phyloP scores from a whole-genome alignment of 2,888 invertebrate genomes.

The Gibbula magus region DNA sequence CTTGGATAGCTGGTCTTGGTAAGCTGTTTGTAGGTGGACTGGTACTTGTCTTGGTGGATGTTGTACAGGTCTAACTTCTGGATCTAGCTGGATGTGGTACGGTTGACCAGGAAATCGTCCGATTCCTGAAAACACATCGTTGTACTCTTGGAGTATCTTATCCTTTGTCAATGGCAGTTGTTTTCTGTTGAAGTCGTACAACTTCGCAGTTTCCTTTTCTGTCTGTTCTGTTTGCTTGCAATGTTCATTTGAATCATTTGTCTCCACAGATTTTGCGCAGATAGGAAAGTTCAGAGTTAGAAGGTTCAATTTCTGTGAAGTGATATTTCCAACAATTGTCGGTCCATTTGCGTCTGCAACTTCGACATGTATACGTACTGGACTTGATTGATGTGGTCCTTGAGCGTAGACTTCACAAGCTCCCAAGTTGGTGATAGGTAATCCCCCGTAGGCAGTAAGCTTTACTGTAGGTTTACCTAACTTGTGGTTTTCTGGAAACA shows the following conservation, averaged over 20 bases:
- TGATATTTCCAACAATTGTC: background rate
- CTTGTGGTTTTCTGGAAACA: no score
- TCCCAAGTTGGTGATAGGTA: conserved; percentile 1
- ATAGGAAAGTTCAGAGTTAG: background rate
- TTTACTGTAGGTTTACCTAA: no score
- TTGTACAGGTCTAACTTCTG: background rate
- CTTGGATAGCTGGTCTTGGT: background rate
- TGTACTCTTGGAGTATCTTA: background rate
- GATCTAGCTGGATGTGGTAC: background rate
- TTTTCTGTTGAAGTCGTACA: background rate
- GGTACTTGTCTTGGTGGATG: background rate
- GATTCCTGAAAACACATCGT: conserved; percentile 21
- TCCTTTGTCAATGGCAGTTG: background rate
- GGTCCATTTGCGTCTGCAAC: conserved; percentile 10
- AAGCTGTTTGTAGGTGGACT: background rate
- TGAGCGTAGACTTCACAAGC: background rate
- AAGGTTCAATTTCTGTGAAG: background rate
- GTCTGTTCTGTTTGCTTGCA: no score
- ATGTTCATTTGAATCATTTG: no score
- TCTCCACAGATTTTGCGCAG: background rate
- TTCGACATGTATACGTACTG: no score
- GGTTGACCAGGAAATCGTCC: conserved; percentile 16
- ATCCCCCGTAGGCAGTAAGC: no score
- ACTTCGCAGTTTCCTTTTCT: no score
- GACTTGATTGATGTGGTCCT: background rate